phyloP scores from a whole-genome alignment of 2,113 vertebrate species.

The Elephantulus edwardii region DNA sequence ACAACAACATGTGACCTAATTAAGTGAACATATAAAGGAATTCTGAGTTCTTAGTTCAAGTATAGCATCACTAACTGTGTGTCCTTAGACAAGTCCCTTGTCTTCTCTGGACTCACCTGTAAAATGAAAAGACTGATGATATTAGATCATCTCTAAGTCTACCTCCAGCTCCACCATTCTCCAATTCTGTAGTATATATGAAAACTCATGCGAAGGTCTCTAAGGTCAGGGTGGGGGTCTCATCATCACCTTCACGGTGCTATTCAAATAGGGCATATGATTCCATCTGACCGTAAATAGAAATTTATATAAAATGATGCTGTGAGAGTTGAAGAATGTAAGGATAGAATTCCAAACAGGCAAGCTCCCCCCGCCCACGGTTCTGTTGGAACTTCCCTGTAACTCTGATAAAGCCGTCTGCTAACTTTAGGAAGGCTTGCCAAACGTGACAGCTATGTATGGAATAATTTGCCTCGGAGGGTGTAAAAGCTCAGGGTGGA shows the following conservation, averaged over 20 bases:
- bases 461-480: conserved; percentile 36
- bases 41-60: background rate
- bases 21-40: background rate
- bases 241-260: background rate
- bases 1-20: too few relatives aligned
- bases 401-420: conserved; percentile 53
- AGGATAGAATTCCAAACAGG: background rate
- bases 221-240: background rate
- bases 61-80: background rate
- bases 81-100: background rate
- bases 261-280: background rate
- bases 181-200: background rate
- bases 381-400: conserved; percentile 11
- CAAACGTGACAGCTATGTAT: conserved; percentile 40
- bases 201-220: background rate
- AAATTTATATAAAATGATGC: background rate
- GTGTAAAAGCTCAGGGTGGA: background rate
- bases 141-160: background rate
- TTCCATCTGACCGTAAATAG: background rate
- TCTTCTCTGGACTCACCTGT: background rate
- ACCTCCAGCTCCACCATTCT: background rate
- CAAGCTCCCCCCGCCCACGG: background rate
- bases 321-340: background rate
- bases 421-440: conserved; percentile 32
- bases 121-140: background rate